Conservation (phyloP, 2,113 vertebrate species). For the Saccopteryx bilineata region DNA sequence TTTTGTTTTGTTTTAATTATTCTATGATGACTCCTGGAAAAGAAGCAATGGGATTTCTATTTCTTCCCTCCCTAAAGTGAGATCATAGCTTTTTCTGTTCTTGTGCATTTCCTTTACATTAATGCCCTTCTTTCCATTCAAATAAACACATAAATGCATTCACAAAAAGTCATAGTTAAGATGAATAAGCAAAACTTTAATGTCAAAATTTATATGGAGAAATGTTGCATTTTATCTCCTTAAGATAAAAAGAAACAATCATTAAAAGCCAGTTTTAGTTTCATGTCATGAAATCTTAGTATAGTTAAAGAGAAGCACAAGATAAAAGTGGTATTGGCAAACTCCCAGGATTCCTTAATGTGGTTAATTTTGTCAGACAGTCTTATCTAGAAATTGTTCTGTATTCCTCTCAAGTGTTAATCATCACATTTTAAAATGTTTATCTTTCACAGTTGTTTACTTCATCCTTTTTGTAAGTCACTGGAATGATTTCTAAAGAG, state of each 20-base stretch:
- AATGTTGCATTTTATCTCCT: constrained; percentile 16
- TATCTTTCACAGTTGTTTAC: constrained; percentile 46
- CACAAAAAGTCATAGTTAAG: constrained; percentile 21
- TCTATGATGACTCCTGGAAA: neutral
- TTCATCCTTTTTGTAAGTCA: constrained; percentile 23
- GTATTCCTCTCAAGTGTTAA: neutral
- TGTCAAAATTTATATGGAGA: constrained; percentile 15
- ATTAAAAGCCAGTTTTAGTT: constrained; percentile 30
- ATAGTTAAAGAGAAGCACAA: constrained; percentile 11
- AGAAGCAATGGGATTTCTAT: constrained; percentile 4
- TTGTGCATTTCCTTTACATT: constrained; percentile 37
- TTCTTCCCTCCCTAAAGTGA: constrained; percentile 13
- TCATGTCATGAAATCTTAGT: constrained; percentile 21
- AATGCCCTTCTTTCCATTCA: constrained; percentile 2
- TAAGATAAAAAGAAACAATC: constrained; percentile 11
- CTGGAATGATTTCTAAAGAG: constrained; percentile 41
- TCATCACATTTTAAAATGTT: constrained; percentile 11
- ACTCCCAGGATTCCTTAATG: neutral
- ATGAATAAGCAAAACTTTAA: constrained; percentile 25
- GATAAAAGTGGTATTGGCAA: constrained; percentile 41
- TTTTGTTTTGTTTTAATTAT: constrained; percentile 52
- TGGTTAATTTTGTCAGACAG: constrained; percentile 20
- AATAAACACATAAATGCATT: constrained; percentile 13
- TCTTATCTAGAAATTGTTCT: constrained; percentile 61
- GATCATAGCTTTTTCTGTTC: constrained; percentile 32